These are phyloP conservation scores for Hydrolagus affinis DNA, from an alignment of 2,113 vertebrate species.

Conservation along the genomic window DNA sequence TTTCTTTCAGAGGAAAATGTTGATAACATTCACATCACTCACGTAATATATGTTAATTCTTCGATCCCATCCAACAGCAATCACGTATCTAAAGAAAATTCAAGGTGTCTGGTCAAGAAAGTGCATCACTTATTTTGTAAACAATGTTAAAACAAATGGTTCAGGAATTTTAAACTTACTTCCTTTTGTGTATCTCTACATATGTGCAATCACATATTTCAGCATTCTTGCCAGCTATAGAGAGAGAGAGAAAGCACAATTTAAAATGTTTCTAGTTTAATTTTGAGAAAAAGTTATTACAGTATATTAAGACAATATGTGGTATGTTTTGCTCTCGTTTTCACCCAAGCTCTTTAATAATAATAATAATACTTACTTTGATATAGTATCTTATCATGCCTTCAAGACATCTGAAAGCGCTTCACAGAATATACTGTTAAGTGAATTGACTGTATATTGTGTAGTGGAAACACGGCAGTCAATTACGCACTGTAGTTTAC, in stretches of 20 bases:
- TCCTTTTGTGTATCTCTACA: conserved; percentile 54
- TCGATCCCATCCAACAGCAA: conserved; percentile 57
- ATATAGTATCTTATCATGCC: too few relatives aligned
- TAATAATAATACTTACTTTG: too few relatives aligned
- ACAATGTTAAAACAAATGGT: background rate
- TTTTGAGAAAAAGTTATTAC: too few relatives aligned
- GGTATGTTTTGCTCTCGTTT: too few relatives aligned
- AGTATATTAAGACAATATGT: too few relatives aligned
- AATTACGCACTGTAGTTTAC: too few relatives aligned
- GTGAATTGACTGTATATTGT: too few relatives aligned
- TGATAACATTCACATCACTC: conserved; percentile 46
- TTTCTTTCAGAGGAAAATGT: too few relatives aligned
- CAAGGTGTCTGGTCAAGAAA: conserved; percentile 32
- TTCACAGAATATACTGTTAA: too few relatives aligned
- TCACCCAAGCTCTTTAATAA: too few relatives aligned
- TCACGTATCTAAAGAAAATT: conserved; percentile 50
- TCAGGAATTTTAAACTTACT: conserved; percentile 45
- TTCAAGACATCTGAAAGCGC: too few relatives aligned
- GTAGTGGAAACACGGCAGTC: too few relatives aligned
- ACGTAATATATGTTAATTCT: conserved; percentile 61
- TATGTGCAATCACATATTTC: conserved; percentile 61
- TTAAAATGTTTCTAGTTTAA: background rate
- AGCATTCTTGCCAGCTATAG: conserved; percentile 47
- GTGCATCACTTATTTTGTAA: background rate
- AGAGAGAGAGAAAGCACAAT: conserved; percentile 22